Conservation (phyloP, 2,113 vertebrate species). For the Equus przewalskii region DNA sequence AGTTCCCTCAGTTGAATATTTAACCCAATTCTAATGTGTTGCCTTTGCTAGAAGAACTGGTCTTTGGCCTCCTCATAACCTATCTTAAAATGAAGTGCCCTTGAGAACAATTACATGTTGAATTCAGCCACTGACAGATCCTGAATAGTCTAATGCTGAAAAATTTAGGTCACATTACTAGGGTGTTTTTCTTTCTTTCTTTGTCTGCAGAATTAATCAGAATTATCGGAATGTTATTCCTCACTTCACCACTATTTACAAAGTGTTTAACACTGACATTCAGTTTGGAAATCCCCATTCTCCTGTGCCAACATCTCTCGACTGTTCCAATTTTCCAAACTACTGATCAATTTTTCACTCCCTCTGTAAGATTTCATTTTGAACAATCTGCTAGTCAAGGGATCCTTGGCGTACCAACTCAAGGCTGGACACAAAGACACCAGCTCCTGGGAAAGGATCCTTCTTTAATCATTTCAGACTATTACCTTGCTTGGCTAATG, state of each 20-base stretch:
- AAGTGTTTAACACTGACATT: background rate
- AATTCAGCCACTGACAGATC: background rate
- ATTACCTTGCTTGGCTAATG: background rate
- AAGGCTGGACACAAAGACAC: background rate
- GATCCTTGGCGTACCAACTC: background rate
- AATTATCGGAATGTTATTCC: background rate
- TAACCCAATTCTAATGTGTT: slow-evolving; percentile 48
- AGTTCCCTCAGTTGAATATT: slow-evolving; percentile 63
- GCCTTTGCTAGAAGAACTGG: slow-evolving; percentile 1
- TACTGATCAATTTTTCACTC: background rate
- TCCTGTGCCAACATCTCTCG: background rate
- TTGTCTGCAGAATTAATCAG: slow-evolving; percentile 22
- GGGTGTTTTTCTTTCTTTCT: background rate
- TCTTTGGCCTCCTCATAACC: slow-evolving; percentile 45
- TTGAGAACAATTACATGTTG: background rate
- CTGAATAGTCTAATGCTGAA: background rate
- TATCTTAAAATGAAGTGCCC: background rate
- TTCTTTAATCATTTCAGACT: background rate
- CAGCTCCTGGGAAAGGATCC: background rate
- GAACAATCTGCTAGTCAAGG: background rate
- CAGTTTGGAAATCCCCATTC: background rate
- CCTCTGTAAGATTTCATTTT: background rate
- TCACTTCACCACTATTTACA: background rate
- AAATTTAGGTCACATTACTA: background rate
- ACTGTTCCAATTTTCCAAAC: background rate